These are phyloP conservation scores for Oncorhynchus keta DNA, from an alignment of 2,113 vertebrate species.

Conservation along the genomic window DNA sequence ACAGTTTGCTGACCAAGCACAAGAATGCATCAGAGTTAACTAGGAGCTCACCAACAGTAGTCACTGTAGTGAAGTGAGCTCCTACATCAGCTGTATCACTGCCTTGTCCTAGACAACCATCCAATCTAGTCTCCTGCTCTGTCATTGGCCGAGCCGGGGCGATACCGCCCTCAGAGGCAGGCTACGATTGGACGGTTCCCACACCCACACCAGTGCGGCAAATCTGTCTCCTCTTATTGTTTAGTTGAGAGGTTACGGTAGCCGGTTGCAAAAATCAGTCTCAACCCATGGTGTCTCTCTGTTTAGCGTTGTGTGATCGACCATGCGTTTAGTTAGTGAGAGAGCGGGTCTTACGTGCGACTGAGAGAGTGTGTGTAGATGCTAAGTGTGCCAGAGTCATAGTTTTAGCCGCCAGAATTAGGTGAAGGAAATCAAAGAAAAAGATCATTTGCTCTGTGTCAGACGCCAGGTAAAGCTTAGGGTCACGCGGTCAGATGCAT, in stretches of 20 bases:
- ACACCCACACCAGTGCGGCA: constrained; percentile 27
- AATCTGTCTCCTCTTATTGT: constrained; percentile 18
- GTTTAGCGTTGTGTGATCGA: constrained; percentile 6
- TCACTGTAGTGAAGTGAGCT: constrained; percentile 9
- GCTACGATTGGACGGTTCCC: constrained; percentile 20
- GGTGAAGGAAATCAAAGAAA: no score
- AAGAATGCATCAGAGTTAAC: constrained; percentile 45
- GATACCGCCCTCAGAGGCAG: background rate
- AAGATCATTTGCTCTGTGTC: no score
- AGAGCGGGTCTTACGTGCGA: constrained; percentile 3
- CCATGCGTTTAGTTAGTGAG: background rate
- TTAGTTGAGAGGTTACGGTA: background rate
- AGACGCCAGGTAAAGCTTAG: no score
- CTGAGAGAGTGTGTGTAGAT: background rate
- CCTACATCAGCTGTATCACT: constrained; percentile 69
- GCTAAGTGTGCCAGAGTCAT: constrained; percentile 34
- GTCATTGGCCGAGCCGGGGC: constrained; percentile 37
- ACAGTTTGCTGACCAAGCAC: constrained; percentile 51
- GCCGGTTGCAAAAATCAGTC: background rate
- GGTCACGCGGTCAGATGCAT: background rate
- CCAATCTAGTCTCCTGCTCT: background rate
- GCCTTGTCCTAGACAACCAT: constrained; percentile 51
- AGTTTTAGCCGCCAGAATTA: constrained; percentile 30
- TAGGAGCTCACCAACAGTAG: constrained; percentile 25
- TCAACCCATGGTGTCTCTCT: background rate